Conservation (phyloP, 2,113 vertebrate genomes). For the Cynoglossus semilaevis region DNA sequence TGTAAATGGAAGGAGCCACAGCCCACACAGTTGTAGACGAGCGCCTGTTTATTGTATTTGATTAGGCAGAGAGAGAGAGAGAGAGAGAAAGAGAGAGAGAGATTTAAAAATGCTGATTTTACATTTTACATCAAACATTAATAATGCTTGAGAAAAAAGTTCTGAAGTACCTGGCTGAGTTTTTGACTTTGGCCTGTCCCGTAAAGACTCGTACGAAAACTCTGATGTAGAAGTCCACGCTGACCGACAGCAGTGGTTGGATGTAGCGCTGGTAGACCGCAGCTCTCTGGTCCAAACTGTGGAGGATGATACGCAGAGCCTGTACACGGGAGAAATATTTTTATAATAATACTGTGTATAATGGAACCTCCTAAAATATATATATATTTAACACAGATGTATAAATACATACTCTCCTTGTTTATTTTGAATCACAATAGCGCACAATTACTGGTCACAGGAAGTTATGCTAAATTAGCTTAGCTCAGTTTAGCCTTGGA, state of each 20-base stretch:
- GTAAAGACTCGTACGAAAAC: slow-evolving; percentile 87
- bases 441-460: no score
- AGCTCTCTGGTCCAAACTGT: slow-evolving; percentile 86
- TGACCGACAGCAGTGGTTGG: slow-evolving; percentile 84
- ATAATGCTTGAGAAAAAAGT: no score
- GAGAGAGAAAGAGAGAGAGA: neutral
- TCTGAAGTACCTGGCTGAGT: slow-evolving; percentile 82
- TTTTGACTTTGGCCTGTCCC: slow-evolving; percentile 86
- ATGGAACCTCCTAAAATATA: no score
- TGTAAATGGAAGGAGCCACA: slow-evolving; percentile 87
- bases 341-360: no score
- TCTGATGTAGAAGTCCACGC: slow-evolving; percentile 89
- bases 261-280: slow-evolving; percentile 92
- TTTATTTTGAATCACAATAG: no score
- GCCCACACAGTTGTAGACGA: slow-evolving; percentile 90
- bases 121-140: no score
- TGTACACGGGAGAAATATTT: slow-evolving; percentile 31
- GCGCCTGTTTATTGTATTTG: slow-evolving; percentile 85
- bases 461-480: no score
- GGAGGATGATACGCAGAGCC: slow-evolving; percentile 89
- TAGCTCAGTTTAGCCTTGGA: no score
- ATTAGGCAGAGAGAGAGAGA: neutral
- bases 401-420: no score
- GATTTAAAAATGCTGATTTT: neutral
- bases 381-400: no score